Percentiles rank a stretch among this genome's conserved stretches.
Evolutionary conservation across 64 coral and sea anemone species (phyloP).

Genomic region (Acropora yongei): DNA sequence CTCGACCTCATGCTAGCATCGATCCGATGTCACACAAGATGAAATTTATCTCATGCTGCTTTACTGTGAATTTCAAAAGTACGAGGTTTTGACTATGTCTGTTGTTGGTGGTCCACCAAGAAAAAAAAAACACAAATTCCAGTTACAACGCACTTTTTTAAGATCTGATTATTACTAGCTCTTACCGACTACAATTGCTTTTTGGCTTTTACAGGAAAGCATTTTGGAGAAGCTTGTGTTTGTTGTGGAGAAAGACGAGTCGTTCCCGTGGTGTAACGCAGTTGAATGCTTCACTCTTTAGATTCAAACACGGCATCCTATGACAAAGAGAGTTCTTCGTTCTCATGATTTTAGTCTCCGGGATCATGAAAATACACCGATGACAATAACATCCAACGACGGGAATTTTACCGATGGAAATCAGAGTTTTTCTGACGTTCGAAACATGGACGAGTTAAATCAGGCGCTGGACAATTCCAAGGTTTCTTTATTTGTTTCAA

Average conservation of each 20-base stretch:
- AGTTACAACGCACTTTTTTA: too few species aligned
- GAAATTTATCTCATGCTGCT: too few species aligned
- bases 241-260: constrained; percentile 65
- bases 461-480: background rate
- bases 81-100: too few species aligned
- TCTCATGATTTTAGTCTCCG: background rate
- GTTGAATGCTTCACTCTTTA: constrained; percentile 69
- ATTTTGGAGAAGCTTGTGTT: constrained; percentile 50
- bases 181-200: too few species aligned
- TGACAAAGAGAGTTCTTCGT: constrained; percentile 8
- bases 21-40: too few species aligned
- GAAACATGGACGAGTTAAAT: background rate
- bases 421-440: background rate
- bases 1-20: too few species aligned
- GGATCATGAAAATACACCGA: background rate
- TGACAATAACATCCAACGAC: background rate
- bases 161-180: too few species aligned
- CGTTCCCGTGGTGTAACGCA: constrained; percentile 74
- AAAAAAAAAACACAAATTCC: too few species aligned
- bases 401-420: background rate
- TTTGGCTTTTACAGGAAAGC: constrained; percentile 41
- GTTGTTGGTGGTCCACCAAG: too few species aligned
- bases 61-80: too few species aligned
- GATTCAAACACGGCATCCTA: constrained; percentile 66
- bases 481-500: too few species aligned